Evolutionary conservation across 2,888 invertebrate genomes (phyloP), one percentile per base, ranked within the genome.

Genomic region (Augochlorella aurata): DNA sequence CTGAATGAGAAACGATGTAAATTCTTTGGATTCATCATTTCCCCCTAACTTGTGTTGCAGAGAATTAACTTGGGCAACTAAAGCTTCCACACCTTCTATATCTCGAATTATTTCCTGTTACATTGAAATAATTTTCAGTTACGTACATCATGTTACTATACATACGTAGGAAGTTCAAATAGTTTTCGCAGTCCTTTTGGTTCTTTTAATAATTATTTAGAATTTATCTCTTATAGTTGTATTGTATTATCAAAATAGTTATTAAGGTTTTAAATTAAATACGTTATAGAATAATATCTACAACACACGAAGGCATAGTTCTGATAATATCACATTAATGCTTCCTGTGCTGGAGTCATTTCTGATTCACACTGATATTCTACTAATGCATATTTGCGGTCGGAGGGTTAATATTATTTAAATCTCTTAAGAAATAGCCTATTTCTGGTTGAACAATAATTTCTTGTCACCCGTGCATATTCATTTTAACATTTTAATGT

Each of bases 61-160:
- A 0, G 95, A 95, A 87, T 94, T 94, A 2, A 94, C 94, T 90
- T 95, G 95, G 0, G 95, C 94, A 14, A 95, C 90, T 4, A 94
- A 87, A 45, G 94, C 91, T 91, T 96, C 95, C 5, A 95, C 92
- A 18, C 92, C 91, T 74, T 94, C 94, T 74, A 95, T 93, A 66
- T 93, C 92, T 5, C 87, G 87, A 24, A 88, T 85, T 14, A 93
- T 91, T 78, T 93, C 93, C 93, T 93, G 74, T 18, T 16, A 16
- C 38, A 82, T 61, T 4, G 8, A 75, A 70, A 68, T 44, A 16
- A 21, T 24, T n/a, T 47, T 44, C 29, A 68, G n/a, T 18, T 21
- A 18, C 38, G 38, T 38, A 38, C 18, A 0, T 38, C 9, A 18
- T 38, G 16, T 18, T 1, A 16, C 16, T 50, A 14, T 50, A 50